Conservation (phyloP, 2,113 vertebrate genomes). For the Xiphophorus couchianus region DNA sequence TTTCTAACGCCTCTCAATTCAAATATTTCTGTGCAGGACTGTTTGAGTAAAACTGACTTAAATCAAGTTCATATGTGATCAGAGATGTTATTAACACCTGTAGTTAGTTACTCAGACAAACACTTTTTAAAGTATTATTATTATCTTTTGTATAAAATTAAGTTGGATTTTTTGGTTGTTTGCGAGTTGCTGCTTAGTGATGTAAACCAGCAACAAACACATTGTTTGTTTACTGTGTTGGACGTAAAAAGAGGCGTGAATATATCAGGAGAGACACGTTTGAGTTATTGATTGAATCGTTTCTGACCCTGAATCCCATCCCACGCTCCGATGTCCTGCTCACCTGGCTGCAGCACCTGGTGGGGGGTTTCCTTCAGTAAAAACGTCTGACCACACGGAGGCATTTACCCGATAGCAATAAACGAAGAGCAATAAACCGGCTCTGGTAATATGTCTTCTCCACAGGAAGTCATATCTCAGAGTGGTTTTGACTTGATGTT, state of each 20-base stretch:
- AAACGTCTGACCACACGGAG: neutral
- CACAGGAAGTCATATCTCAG: conserved; percentile 2
- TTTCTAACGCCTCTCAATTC: neutral
- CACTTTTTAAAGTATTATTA: too few relatives aligned
- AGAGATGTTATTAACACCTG: too few relatives aligned
- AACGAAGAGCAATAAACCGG: conserved; percentile 1
- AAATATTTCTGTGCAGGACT: neutral
- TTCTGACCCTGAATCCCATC: conserved; percentile 26
- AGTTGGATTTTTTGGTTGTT: conserved; percentile 18
- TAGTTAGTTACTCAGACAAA: too few relatives aligned
- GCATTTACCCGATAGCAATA: conserved; percentile 12
- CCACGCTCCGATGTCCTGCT: neutral
- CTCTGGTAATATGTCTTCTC: conserved; percentile 9
- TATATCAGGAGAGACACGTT: conserved; percentile 47
- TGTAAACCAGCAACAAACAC: conserved; percentile 44
- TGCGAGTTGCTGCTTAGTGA: conserved; percentile 54
- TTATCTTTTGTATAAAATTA: conserved; percentile 26
- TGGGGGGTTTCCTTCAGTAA: conserved; percentile 27
- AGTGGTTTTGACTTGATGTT: neutral
- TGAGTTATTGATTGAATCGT: conserved; percentile 69
- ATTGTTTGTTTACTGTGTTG: conserved; percentile 17
- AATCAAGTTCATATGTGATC: too few relatives aligned
- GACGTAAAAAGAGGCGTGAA: conserved; percentile 34
- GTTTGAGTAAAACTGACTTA: too few relatives aligned
- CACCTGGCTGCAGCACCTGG: conserved; percentile 47